A percentile compares a stretch with the other conserved stretches of the same genome.
phyloP scores from a whole-genome alignment of 2,888 invertebrate species.

The Drosophila aldrichi region DNA sequence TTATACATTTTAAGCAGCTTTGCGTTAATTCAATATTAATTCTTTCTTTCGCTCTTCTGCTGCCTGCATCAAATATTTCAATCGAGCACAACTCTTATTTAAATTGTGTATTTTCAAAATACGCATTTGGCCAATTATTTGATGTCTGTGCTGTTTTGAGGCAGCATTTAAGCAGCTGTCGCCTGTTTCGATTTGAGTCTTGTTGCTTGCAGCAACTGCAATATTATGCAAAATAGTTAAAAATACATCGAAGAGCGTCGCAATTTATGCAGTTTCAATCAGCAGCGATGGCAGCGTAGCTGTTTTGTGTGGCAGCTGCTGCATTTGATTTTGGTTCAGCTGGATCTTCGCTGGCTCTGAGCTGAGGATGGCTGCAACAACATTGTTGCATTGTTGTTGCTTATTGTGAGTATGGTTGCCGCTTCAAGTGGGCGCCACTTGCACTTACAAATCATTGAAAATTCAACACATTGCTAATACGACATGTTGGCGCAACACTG shows the following conservation, averaged over 20 bases:
- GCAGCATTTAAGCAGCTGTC: conserved; percentile 19
- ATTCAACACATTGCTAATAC: conserved; percentile 78
- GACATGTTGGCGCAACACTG: conserved; percentile 68
- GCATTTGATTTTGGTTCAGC: conserved; percentile 32
- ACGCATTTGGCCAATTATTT: conserved; percentile 13
- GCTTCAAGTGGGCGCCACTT: conserved; percentile 51
- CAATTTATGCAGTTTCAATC: conserved; percentile 64
- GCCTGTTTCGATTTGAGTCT: conserved; percentile 10
- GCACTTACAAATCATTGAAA: conserved; percentile 77
- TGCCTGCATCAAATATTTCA: no score
- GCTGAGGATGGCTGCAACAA: conserved; percentile 36
- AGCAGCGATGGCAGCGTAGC: conserved; percentile 5
- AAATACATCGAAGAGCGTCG: conserved; percentile 52
- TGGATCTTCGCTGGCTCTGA: background rate
- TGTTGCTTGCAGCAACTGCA: background rate
- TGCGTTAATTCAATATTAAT: background rate
- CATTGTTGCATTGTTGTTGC: conserved; percentile 42
- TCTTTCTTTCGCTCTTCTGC: background rate
- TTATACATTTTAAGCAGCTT: no score
- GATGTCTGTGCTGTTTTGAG: background rate
- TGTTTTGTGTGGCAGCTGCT: conserved; percentile 43
- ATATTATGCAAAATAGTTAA: conserved; percentile 57
- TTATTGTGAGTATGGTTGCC: conserved; percentile 22
- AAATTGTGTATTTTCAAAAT: background rate
- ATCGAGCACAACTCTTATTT: background rate